Evolutionary conservation across 2,888 invertebrate genomes (phyloP).

Genomic region (Hirudinaria manillensis): DNA sequence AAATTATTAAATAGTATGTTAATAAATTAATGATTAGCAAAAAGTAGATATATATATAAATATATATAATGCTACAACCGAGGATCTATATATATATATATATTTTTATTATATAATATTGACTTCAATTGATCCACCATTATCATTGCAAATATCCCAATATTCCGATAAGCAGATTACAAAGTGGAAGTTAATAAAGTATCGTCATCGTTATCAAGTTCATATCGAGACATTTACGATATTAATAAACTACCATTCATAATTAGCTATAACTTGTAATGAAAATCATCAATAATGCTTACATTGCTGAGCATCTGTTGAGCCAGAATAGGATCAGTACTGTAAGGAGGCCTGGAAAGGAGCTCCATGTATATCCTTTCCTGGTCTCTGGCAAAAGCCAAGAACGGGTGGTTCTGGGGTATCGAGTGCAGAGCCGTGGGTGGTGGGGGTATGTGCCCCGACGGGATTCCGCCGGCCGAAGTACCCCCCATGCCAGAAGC

Average conservation of each 20-base stretch:
- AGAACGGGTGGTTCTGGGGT: constrained; percentile 27
- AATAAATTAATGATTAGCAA: background rate
- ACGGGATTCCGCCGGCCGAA: background rate
- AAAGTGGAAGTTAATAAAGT: background rate
- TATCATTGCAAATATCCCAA: background rate
- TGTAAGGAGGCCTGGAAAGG: constrained; percentile 69
- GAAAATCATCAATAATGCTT: constrained; percentile 41
- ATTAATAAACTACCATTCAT: no score
- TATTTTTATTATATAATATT: background rate
- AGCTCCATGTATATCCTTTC: constrained; percentile 56
- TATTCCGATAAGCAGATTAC: background rate
- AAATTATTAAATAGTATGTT: no score
- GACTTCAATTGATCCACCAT: no score
- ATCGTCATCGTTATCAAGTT: no score
- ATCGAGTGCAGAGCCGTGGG: constrained; percentile 17
- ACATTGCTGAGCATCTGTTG: constrained; percentile 60
- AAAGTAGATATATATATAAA: background rate
- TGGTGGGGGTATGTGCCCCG: constrained; percentile 21
- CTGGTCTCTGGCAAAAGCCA: constrained; percentile 44
- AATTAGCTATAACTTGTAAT: no score
- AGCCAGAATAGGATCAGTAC: constrained; percentile 70
- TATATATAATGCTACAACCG: background rate
- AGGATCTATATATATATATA: background rate
- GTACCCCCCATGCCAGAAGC: constrained; percentile 34
- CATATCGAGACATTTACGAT: no score